These are phyloP conservation scores for Panthera leo DNA, from an alignment of 2,113 vertebrate species.

Conservation along the genomic window DNA sequence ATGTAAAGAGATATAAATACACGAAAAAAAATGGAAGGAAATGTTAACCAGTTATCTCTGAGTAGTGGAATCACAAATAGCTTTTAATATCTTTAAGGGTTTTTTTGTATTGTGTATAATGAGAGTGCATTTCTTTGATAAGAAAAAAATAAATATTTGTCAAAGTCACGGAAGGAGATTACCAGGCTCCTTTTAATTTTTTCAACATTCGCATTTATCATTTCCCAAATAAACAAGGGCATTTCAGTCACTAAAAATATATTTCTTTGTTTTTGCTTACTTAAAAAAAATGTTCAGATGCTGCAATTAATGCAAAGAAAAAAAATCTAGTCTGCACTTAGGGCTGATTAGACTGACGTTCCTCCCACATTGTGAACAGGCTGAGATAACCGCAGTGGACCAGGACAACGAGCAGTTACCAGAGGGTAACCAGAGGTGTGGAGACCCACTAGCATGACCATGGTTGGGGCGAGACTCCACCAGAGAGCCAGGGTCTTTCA, in stretches of 20 bases:
- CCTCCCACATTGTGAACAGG: neutral
- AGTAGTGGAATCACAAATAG: neutral
- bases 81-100: neutral
- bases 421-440: neutral
- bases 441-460: too few relatives aligned
- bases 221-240: slow-evolving; percentile 48
- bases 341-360: neutral
- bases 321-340: neutral
- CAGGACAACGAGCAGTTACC: neutral
- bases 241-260: slow-evolving; percentile 32
- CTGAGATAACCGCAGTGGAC: rapidly evolving
- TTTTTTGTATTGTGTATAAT: neutral
- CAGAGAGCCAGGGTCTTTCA: neutral
- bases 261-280: slow-evolving; percentile 6
- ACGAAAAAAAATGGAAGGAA: neutral
- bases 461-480: neutral
- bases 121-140: neutral
- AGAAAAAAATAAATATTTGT: neutral
- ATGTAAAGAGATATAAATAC: neutral
- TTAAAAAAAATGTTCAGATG: neutral
- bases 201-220: neutral
- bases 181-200: neutral
- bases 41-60: neutral
- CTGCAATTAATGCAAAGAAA: neutral
- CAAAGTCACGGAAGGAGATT: neutral